Conservation (phyloP, 1,140 invertebrate species). For the Drosophila ananassae region DNA sequence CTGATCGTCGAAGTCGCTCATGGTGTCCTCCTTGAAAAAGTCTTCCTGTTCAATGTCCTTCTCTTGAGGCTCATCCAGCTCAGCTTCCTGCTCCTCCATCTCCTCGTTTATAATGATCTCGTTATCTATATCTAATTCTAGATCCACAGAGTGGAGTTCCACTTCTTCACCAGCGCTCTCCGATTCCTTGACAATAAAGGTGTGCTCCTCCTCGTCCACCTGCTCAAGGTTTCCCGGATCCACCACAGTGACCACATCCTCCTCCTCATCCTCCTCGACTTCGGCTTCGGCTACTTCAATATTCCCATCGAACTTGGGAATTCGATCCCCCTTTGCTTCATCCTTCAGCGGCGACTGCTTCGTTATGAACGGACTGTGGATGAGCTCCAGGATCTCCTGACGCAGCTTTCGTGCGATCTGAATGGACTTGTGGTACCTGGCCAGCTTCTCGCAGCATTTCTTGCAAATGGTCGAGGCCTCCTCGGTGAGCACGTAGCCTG, state of each 20-base stretch:
- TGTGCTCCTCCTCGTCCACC: slow-evolving; percentile 32
- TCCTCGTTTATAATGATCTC: slow-evolving; percentile 72
- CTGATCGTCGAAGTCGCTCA: slow-evolving; percentile 67
- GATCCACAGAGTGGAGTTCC: slow-evolving; percentile 53
- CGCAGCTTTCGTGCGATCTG: slow-evolving; percentile 64
- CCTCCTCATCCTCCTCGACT: slow-evolving; percentile 13
- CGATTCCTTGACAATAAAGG: slow-evolving; percentile 37
- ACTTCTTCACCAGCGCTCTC: slow-evolving; percentile 32
- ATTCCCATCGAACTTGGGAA: slow-evolving; percentile 46
- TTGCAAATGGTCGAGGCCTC: slow-evolving; percentile 64
- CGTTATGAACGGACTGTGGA: slow-evolving; percentile 56
- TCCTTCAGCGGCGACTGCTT: slow-evolving; percentile 33
- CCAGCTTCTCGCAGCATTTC: slow-evolving; percentile 64
- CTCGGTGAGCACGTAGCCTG: slow-evolving; percentile 50
- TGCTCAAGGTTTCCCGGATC: slow-evolving; percentile 18
- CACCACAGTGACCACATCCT: slow-evolving; percentile 30
- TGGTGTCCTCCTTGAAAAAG: slow-evolving; percentile 62
- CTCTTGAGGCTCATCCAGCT: slow-evolving; percentile 11
- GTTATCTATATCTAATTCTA: slow-evolving; percentile 69
- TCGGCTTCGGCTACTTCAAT: slow-evolving; percentile 30
- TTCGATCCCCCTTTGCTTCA: slow-evolving; percentile 21
- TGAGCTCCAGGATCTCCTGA: slow-evolving; percentile 64
- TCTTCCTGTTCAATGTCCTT: slow-evolving; percentile 33
- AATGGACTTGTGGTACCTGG: slow-evolving; percentile 67
- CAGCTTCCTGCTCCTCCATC: slow-evolving; percentile 34